Base-by-base conservation (phyloP, 2,113 vertebrate genomes). In the Balaeniceps rex region DNA sequence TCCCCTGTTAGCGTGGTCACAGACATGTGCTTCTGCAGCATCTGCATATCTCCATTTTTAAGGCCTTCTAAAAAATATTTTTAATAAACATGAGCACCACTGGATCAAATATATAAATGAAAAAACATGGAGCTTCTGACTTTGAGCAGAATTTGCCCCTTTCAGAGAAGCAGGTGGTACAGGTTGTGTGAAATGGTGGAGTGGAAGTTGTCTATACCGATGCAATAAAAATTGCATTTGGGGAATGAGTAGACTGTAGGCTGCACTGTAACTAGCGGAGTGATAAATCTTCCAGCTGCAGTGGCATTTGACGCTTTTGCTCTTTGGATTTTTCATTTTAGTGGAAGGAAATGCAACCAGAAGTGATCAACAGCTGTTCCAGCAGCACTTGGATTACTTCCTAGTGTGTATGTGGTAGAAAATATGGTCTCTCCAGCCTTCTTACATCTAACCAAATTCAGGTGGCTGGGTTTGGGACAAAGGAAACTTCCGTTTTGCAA, bases 81-180 rank as follows among this genome's bases (percentile, higher is more conserved):
- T 58, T 47, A 49, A 34, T 47, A 25, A 61, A 18, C 6, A 5
- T 17, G 22, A 83, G 4, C 7, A 15, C 5, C 7, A 23, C 22
- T 2, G 2, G 40, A 46, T 58, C 14, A 87, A 87, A n/a, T 31
- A 19, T 0, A 0, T 38, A 54, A 74, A n/a, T 38, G 28, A 19
- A 40, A 65, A 49, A 38, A 1, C 1, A 13, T 0, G 2, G 7
- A 57, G 4, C 4, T 70, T 49, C 33, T 52, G 55, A 21, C 8
- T 49, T 68, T 6, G 2, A 40, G 42, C 21, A 71, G 47, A 78
- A 47, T 78, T 78, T 68, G 21, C 3, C 15, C 11, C 16, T 71
- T 75, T 68, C 24, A 60, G 87, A 88, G 66, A 42, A 77, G 49
- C 10, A 38, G 11, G 9, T 38, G 22, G 9, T 57, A 33, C 26